Base-by-base conservation (phyloP, 2,888 invertebrate genomes). In the Aspidiotus destructor region DNA sequence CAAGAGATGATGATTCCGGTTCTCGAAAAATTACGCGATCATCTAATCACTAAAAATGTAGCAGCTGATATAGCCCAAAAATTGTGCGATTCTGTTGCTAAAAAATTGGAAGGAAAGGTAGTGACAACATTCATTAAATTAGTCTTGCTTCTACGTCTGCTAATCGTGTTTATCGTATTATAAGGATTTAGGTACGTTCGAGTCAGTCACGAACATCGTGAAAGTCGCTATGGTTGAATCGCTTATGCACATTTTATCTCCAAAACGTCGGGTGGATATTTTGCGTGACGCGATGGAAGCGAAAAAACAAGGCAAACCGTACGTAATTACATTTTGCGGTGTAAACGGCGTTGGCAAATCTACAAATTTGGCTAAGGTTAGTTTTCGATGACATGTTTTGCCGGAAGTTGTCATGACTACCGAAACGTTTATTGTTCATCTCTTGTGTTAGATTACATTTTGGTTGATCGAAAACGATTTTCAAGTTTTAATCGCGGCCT, bases 271-370 rank as follows among this genome's bases (percentile, higher is more conserved):
- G 68, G 89, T 99, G 54, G 97, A 99, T 79, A 95, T 99, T 75
- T 81, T 99, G 55, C 84, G 99, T 54, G 99, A 99, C 78, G 94
- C 96, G 13, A 79, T 95, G 75, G 96, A 98, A 75, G 90, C 95
- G 1, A 87, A 88, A 76, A 78, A 81, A 72, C 83, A 85, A 72
- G 83, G 83, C n/a, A 81, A 87, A n/a, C 97, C 99, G 0, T 99
- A 92, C 77, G 88, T 93, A 9, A 90, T 98, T 82, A 84, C 93
- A 0, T 99, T 99, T 77, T 99, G 99, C 79, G 99, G 99, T 70
- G 99, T 93, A 1, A 99, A 99, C 78, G 99, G 99, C 15, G 99
- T 99, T 0, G 99, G 99, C 65, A 99, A 99, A 76, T 97, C 96
- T 0, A 99, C 99, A 2, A 99, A 99, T 80, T 81, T 99, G 65